Base-by-base conservation (phyloP, 2,888 invertebrate genomes). In the Notocelia uddmanniana region DNA sequence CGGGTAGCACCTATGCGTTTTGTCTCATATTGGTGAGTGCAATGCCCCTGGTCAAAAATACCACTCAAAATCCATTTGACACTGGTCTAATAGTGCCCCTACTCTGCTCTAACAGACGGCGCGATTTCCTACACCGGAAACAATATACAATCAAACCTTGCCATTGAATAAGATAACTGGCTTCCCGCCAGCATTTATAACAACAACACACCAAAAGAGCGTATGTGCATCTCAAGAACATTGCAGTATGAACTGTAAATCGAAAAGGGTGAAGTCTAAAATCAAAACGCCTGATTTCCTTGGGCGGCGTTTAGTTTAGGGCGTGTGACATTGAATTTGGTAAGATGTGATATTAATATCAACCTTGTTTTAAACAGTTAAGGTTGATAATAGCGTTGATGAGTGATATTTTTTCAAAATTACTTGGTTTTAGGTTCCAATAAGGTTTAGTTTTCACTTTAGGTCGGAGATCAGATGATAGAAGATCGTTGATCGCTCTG, bases 81-180 rank as follows among this genome's bases (percentile, higher is more conserved):
- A 41, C 15, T 41, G 15, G 41, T 15, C 15, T 41, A 15, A 45
- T 45, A 13, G 45, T 1, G n/a, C 45, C 45, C 45, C 45, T 37
- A 11, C 37, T 45, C 45, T 41, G 41, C 41, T 45, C 5, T n/a
- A 45, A 45, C n/a, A 45, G n/a, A n/a, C 45, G n/a, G 13, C 45
- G 45, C 45, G 45, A 45, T 45, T 8, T n/a, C 45, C n/a, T n/a
- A 45, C 45, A 45, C 45, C n/a, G 45, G 45, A 45, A 45, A 45
- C 45, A 45, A 45, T 45, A 45, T n/a, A 45, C 45, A n/a, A 52
- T 59, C 68, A 68, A 68, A 59, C 59, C 59, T 59, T 37, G 68
- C 59, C 23, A 59, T 52, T 59, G 68, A 68, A 21, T 37, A 19
- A 48, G 37, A 37, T 37, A 31, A 10, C 21, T 67, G 67, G 67